These are phyloP conservation scores for Phataginus tetradactyla DNA, from an alignment of 2,797 vertebrate species.

Conservation along the genomic window DNA sequence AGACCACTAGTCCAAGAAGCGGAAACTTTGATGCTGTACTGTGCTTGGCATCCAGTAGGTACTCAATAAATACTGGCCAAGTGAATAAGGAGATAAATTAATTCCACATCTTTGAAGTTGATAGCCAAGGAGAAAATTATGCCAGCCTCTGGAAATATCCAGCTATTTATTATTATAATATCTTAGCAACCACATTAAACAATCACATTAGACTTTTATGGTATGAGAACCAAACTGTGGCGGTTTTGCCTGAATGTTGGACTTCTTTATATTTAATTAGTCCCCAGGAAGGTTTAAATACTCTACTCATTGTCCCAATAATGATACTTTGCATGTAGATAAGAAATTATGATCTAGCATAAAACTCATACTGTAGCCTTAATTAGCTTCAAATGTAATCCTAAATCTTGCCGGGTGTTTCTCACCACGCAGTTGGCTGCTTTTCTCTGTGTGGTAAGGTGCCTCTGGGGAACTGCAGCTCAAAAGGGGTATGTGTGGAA, in stretches of 20 bases:
- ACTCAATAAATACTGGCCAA: not conserved
- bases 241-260: constrained; percentile 62
- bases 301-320: constrained; percentile 71
- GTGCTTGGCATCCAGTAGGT: not conserved
- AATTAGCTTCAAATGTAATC: constrained; percentile 76
- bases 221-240: constrained; percentile 45
- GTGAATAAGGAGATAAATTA: not conserved
- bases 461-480: not conserved
- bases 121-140: constrained; percentile 9
- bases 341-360: constrained; percentile 80
- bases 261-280: constrained; percentile 82
- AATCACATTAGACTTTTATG: constrained; percentile 32
- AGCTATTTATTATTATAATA: constrained; percentile 61
- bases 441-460: not conserved
- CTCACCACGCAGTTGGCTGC: not conserved
- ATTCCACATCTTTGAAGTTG: not conserved
- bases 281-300: constrained; percentile 72
- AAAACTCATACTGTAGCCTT: constrained; percentile 78
- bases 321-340: constrained; percentile 68
- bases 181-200: constrained; percentile 61
- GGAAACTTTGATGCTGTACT: not conserved
- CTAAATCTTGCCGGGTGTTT: constrained; percentile 68
- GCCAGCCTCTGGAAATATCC: not conserved
- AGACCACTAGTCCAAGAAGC: not conserved
- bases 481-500: not conserved